A percentile compares a stretch with the other conserved stretches of the same genome.
Evolutionary conservation across 2,888 invertebrate genomes (phyloP).

Genomic region (Epirrhoe alternata): DNA sequence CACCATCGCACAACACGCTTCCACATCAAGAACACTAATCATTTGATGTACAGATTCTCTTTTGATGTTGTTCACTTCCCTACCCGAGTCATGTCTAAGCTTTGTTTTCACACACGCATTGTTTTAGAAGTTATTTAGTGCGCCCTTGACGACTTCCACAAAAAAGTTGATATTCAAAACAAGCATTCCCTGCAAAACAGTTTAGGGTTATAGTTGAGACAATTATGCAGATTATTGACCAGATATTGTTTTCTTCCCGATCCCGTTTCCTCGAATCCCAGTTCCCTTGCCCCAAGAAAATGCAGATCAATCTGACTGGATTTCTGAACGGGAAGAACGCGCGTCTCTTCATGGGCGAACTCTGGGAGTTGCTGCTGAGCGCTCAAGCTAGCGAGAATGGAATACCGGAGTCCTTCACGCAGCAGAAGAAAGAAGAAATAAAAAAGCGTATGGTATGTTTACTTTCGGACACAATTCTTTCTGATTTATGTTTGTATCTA

Average conservation of each 20-base stretch:
- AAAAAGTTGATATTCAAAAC: conserved; percentile 29
- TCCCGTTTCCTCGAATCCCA: conserved; percentile 81
- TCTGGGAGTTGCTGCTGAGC: conserved; percentile 97
- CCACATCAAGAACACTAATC: conserved; percentile 58
- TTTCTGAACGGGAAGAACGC: conserved; percentile 99
- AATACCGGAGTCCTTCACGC: conserved; percentile 97
- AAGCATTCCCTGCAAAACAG: conserved; percentile 34
- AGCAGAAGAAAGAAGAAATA: conserved; percentile 98
- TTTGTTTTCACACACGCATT: conserved; percentile 25
- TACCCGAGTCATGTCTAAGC: conserved; percentile 76
- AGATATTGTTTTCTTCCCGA: conserved; percentile 71
- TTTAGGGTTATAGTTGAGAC: conserved; percentile 55
- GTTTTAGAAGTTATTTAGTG: conserved; percentile 33
- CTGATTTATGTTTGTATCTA: not conserved
- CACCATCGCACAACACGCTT: conserved; percentile 34
- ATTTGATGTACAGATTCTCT: conserved; percentile 57
- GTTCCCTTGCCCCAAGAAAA: conserved; percentile 98
- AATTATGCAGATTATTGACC: conserved; percentile 58
- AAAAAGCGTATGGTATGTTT: conserved; percentile 91
- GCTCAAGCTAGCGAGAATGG: conserved; percentile 98
- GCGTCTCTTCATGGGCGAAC: conserved; percentile 97
- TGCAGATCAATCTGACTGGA: conserved; percentile 99
- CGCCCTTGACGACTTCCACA: conserved; percentile 71
- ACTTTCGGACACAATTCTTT: not conserved
- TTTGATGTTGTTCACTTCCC: conserved; percentile 65